Evolutionary conservation across 1,140 invertebrate genomes (phyloP).

Genomic region (Drosophila pandora): DNA sequence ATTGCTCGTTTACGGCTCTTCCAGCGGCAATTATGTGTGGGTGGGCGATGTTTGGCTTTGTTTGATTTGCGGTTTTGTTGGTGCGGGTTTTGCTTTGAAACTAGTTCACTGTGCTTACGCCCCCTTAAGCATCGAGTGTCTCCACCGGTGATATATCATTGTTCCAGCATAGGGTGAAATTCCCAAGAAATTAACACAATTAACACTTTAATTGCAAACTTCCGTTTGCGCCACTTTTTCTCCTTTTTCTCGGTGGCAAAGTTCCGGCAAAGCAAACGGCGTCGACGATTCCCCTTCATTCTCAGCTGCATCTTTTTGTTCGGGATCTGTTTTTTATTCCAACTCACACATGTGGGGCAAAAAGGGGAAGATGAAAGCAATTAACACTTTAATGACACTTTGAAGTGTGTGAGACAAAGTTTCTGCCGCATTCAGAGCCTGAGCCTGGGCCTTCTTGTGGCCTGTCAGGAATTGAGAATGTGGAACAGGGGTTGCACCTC

Average conservation of each 20-base stretch:
- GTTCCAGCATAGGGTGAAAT: slow-evolving; percentile 47
- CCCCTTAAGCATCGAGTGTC: not conserved
- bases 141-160: slow-evolving; percentile 9
- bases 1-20: slow-evolving; percentile 64
- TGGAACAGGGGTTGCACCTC: slow-evolving; percentile 8
- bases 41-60: slow-evolving; percentile 26
- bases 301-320: slow-evolving; percentile 46
- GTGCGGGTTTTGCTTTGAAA: slow-evolving; percentile 6
- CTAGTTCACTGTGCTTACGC: slow-evolving; percentile 21
- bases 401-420: slow-evolving; percentile 68
- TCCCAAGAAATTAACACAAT: slow-evolving; percentile 80
- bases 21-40: slow-evolving; percentile 30
- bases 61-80: slow-evolving; percentile 34
- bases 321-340: slow-evolving; percentile 30
- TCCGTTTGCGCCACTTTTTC: slow-evolving; percentile 69
- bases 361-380: slow-evolving; percentile 64
- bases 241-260: slow-evolving; percentile 46
- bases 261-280: slow-evolving; percentile 57
- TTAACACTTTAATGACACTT: slow-evolving; percentile 80
- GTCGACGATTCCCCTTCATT: slow-evolving; percentile 17
- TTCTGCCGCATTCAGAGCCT: slow-evolving; percentile 34
- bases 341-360: slow-evolving; percentile 20
- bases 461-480: slow-evolving; percentile 13
- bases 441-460: slow-evolving; percentile 16
- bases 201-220: slow-evolving; percentile 80